A percentile compares a stretch with the other conserved stretches of the same genome.
Evolutionary conservation across 2,888 invertebrate species (phyloP).

Genomic region (Shargacucullia verbasci): DNA sequence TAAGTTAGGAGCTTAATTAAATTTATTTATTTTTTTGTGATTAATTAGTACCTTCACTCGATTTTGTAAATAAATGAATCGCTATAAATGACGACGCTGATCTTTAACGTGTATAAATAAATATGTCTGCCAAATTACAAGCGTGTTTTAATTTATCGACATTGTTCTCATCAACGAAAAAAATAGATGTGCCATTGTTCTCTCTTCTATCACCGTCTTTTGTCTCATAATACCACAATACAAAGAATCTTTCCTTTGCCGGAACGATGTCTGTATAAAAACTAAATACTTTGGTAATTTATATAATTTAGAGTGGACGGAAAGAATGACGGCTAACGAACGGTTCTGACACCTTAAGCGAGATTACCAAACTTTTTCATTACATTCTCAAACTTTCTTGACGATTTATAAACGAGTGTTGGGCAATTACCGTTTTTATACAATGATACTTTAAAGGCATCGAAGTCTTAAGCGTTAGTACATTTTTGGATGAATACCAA

Average conservation of each 20-base stretch:
- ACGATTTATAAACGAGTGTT: slow-evolving; percentile 63
- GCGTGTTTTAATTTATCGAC: slow-evolving; percentile 69
- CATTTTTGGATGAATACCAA: slow-evolving; percentile 25
- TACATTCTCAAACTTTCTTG: slow-evolving; percentile 62
- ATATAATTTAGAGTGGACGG: slow-evolving; percentile 65
- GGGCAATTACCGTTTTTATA: slow-evolving; percentile 67
- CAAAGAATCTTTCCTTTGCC: slow-evolving; percentile 52
- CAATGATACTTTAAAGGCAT: slow-evolving; percentile 43
- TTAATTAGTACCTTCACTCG: slow-evolving; percentile 84
- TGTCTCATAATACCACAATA: slow-evolving; percentile 57
- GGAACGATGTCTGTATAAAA: slow-evolving; percentile 58
- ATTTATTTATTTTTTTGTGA: slow-evolving; percentile 86
- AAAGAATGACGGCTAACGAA: slow-evolving; percentile 73
- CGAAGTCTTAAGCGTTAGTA: slow-evolving; percentile 20
- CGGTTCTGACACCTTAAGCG: slow-evolving; percentile 71
- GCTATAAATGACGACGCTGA: slow-evolving; percentile 86
- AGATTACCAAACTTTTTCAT: slow-evolving; percentile 68
- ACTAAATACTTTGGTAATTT: slow-evolving; percentile 67
- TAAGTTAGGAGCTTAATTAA: slow-evolving; percentile 78
- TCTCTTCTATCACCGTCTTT: slow-evolving; percentile 41
- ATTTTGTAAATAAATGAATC: slow-evolving; percentile 86
- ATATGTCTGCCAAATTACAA: slow-evolving; percentile 88
- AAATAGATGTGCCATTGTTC: slow-evolving; percentile 62
- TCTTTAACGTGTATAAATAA: slow-evolving; percentile 87
- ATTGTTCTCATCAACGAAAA: slow-evolving; percentile 41